Evolutionary conservation across 1,140 invertebrate genomes (phyloP), one percentile per base, ranked within the genome.

Genomic region (Sycophaga agraensis): DNA sequence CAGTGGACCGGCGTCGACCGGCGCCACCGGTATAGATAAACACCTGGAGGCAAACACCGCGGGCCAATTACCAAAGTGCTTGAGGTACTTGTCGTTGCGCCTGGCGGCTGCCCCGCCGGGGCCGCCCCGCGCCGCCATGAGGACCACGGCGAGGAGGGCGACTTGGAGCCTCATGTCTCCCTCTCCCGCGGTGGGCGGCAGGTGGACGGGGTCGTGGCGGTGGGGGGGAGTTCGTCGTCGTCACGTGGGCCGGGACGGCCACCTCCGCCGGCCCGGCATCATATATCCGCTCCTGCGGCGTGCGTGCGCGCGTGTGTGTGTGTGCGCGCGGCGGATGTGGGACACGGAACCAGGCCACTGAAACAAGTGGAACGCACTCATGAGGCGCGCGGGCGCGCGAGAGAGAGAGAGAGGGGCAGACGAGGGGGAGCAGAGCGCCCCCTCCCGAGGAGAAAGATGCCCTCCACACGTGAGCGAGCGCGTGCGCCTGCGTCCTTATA

Each of bases 301-400:
- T 31, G 5, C 11, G 17, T 34, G 11, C 0, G 1, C 5, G 12
- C 50, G 54, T 55, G n/a, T 17, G 8, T 43, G 24, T 24, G 26
- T 6, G 26, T 24, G 11, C 8, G 31, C 6, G 16, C 2, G 17
- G 5, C 8, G 8, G 48, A 59, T 59, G 74, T 78, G 64, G 78
- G 74, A 75, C 77, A 78, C 67, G 73, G 70, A 80, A 79, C 77
- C 78, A 79, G 78, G 78, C 74, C 78, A 80, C 71, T 75, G 77
- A 78, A 76, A 80, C 76, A 80, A 80, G 77, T 80, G 70, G 78
- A 77, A 80, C 77, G 71, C 65, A 76, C 74, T 73, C 28, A 31
- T 31, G 11, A 26, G 11, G 9, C 26, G 26, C 24, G 21, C 24
- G 9, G 2, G 2, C 16, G 24, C 24, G 24, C 21, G 12, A 12